phyloP scores from a whole-genome alignment of 2,888 invertebrate genomes.

The Microdon myrmicae region DNA sequence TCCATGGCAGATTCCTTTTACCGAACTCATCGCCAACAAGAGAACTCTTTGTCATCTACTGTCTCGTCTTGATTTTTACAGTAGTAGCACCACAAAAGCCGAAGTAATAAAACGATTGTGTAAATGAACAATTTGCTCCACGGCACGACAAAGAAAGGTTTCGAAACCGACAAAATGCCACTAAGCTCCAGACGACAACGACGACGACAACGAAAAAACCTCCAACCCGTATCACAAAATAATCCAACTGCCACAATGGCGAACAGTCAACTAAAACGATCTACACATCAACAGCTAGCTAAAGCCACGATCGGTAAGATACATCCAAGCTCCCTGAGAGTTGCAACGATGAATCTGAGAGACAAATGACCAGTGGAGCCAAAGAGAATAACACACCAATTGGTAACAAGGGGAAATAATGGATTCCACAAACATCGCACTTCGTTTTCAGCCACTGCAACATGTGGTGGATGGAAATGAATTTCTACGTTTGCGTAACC shows the following conservation, averaged over 20 bases:
- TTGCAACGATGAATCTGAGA: background rate
- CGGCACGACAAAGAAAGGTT: conserved; percentile 45
- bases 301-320: conserved; percentile 29
- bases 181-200: conserved; percentile 24
- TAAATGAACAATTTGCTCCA: conserved; percentile 34
- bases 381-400: conserved; percentile 9
- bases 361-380: background rate
- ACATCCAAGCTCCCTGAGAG: conserved; percentile 4
- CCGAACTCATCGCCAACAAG: conserved; percentile 36
- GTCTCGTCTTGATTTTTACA: conserved; percentile 32
- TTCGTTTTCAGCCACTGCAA: conserved; percentile 17
- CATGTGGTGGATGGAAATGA: conserved; percentile 43
- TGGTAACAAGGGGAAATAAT: too few species aligned
- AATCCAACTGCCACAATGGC: conserved; percentile 45
- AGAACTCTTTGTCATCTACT: conserved; percentile 45
- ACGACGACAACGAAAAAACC: background rate
- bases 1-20: conserved; percentile 30
- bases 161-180: conserved; percentile 27
- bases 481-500: too few species aligned
- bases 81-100: conserved; percentile 19
- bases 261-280: conserved; percentile 48
- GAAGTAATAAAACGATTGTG: conserved; percentile 37
- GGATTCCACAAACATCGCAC: too few species aligned
- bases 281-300: conserved; percentile 37
- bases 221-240: too few species aligned